phyloP scores from a whole-genome alignment of 1,140 invertebrate species.

The Pachypeltis micranthus region DNA sequence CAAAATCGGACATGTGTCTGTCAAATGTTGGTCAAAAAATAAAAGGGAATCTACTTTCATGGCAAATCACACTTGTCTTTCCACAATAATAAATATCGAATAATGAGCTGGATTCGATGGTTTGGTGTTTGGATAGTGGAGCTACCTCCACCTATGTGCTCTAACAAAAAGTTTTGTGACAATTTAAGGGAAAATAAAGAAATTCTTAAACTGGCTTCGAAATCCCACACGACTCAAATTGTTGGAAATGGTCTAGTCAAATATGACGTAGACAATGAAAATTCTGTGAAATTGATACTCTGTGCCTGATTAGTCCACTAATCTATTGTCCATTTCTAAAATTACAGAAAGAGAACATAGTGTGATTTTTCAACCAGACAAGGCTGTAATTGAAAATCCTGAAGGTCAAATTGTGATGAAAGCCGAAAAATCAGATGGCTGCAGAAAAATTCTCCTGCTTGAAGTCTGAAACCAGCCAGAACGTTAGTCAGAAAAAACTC shows the following conservation, averaged over 20 bases:
- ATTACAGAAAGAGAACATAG: neutral
- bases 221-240: too few relatives aligned
- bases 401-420: neutral
- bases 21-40: neutral
- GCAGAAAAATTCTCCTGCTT: neutral
- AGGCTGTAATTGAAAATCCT: neutral
- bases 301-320: neutral
- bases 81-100: too few relatives aligned
- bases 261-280: too few relatives aligned
- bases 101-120: too few relatives aligned
- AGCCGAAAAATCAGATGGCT: neutral
- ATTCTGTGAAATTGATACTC: too few relatives aligned
- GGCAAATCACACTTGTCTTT: too few relatives aligned
- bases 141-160: neutral
- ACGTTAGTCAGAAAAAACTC: neutral
- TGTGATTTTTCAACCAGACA: neutral
- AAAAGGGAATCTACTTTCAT: too few relatives aligned
- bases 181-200: too few relatives aligned
- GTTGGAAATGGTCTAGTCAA: too few relatives aligned
- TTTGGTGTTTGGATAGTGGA: too few relatives aligned
- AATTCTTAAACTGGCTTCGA: too few relatives aligned
- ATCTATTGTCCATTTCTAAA: neutral
- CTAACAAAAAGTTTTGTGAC: too few relatives aligned
- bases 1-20: neutral
- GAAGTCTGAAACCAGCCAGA: neutral